Evolutionary conservation across 2,797 vertebrate genomes (phyloP).

Genomic region (Erithacus rubecula): DNA sequence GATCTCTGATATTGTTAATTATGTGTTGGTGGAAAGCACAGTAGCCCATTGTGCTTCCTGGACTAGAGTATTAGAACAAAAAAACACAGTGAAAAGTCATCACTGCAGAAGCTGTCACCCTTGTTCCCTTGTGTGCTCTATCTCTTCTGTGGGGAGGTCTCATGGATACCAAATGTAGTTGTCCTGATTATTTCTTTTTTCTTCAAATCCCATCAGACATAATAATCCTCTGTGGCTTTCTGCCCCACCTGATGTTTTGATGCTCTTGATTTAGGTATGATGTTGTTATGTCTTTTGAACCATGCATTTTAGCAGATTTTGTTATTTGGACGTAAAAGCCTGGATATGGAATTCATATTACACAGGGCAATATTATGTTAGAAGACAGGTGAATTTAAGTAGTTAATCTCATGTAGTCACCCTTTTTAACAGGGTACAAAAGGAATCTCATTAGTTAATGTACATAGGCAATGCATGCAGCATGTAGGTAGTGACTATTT

Average conservation of each 20-base stretch:
- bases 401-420: not conserved
- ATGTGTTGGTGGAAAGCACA: not conserved
- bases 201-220: not conserved
- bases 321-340: not conserved
- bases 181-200: not conserved
- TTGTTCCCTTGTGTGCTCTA: not conserved
- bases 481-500: not conserved
- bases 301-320: not conserved
- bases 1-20: not conserved
- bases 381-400: not conserved
- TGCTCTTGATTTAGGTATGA: not conserved
- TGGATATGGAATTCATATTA: not conserved
- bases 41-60: not conserved
- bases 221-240: not conserved
- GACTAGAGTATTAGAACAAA: not conserved
- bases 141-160: not conserved
- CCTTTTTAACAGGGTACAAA: not conserved
- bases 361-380: not conserved
- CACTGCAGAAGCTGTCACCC: not conserved
- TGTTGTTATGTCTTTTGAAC: not conserved
- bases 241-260: not conserved
- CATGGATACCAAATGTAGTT: not conserved
- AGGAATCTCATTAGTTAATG: not conserved
- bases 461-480: not conserved
- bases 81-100: not conserved